phyloP scores from a whole-genome alignment of 2,113 vertebrate species.

The Bubo bubo region DNA sequence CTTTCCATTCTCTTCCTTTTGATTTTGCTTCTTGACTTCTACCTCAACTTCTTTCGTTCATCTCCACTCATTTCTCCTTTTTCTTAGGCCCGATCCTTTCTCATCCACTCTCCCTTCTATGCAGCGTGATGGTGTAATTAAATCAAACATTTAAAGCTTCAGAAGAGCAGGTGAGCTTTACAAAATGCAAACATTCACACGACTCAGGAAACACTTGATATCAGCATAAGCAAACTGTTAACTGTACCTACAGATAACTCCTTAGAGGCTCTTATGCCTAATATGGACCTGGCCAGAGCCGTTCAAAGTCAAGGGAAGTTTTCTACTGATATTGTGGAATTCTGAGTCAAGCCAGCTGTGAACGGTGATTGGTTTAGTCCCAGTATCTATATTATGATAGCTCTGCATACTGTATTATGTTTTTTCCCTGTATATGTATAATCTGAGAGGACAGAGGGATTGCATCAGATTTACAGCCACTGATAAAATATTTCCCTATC shows the following conservation, averaged over 20 bases:
- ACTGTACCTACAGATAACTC: not conserved
- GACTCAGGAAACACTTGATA: not conserved
- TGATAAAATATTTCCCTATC: not conserved
- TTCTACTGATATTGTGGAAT: not conserved
- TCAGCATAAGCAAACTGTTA: constrained; percentile 4
- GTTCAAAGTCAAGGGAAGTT: not conserved
- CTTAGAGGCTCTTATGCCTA: not conserved
- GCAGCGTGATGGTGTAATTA: not conserved
- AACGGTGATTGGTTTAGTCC: not conserved
- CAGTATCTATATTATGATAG: not conserved
- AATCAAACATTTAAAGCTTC: not conserved
- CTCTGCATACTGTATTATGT: not conserved
- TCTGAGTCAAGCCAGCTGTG: not conserved
- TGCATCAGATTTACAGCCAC: not conserved
- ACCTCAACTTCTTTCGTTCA: not conserved
- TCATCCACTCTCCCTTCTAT: not conserved
- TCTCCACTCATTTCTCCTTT: not conserved
- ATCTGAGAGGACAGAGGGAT: not conserved
- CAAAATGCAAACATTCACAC: not conserved
- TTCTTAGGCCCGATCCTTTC: not conserved
- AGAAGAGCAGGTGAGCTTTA: not conserved
- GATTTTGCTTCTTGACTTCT: not conserved
- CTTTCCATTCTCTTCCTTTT: not conserved
- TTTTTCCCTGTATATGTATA: not conserved
- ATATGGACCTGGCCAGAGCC: not conserved